A percentile compares a stretch with the other conserved stretches of the same genome.
Evolutionary conservation across 2,113 vertebrate genomes (phyloP).

Genomic region (Trochalopteron elliotii): DNA sequence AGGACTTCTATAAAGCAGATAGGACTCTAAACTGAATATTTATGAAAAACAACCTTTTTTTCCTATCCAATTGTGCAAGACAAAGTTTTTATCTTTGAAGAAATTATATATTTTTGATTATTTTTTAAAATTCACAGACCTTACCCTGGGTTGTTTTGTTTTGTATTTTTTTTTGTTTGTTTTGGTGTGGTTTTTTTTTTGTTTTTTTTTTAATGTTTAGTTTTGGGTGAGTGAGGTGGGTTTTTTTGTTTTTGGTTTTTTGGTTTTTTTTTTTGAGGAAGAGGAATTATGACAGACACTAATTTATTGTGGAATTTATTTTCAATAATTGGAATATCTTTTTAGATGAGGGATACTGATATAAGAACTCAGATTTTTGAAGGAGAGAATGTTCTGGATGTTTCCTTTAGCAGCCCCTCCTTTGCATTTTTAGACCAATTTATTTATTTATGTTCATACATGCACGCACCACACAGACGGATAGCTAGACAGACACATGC

Average conservation of each 20-base stretch:
- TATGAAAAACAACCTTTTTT: fast-evolving
- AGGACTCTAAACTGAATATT: not conserved
- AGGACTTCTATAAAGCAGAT: not conserved
- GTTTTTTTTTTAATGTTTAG: not conserved
- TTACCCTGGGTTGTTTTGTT: no score
- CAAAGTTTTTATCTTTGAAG: not conserved
- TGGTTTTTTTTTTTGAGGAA: not conserved
- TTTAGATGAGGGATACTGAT: not conserved
- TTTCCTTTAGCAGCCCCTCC: not conserved
- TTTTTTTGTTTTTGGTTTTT: not conserved
- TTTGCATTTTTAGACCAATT: not conserved
- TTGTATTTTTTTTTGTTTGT: no score
- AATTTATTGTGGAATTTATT: not conserved
- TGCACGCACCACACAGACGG: fast-evolving
- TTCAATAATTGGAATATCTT: not conserved
- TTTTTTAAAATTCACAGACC: not conserved
- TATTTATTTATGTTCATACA: not conserved
- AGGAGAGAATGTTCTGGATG: not conserved
- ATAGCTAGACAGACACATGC: not conserved
- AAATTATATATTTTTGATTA: not conserved
- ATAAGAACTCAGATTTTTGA: not conserved
- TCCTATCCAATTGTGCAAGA: not conserved
- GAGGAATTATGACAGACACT: not conserved
- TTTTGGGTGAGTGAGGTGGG: not conserved
- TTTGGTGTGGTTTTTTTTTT: no score